Conservation (phyloP, 2,113 vertebrate species). For the Phodopus roborovskii region DNA sequence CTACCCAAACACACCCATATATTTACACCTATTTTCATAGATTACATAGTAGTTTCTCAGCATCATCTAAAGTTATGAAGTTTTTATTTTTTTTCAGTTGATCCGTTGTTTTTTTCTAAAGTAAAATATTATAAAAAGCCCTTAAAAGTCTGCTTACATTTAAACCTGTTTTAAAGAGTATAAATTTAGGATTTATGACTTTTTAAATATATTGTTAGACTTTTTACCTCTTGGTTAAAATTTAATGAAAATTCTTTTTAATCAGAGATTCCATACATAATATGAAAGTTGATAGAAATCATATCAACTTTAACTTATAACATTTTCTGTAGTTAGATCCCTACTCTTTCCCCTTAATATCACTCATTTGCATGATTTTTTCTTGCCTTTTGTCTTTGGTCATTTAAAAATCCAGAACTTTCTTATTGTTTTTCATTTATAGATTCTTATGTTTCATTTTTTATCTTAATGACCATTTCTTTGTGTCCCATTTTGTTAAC, state of each 20-base stretch:
- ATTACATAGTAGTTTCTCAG: background rate
- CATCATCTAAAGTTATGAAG: background rate
- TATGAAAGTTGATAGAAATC: background rate
- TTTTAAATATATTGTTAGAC: background rate
- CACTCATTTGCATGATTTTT: background rate
- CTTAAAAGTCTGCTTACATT: background rate
- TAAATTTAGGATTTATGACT: background rate
- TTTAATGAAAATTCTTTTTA: background rate
- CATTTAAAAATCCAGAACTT: background rate
- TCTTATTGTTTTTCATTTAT: background rate
- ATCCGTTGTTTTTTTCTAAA: background rate
- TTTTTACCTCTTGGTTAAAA: background rate
- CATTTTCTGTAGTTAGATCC: background rate
- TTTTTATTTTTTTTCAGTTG: background rate
- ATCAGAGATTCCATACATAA: background rate
- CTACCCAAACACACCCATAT: background rate
- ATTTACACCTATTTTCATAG: background rate
- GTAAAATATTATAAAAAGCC: background rate
- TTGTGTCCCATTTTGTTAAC: constrained; percentile 14
- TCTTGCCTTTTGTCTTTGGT: background rate
- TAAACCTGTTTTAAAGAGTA: background rate
- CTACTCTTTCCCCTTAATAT: background rate
- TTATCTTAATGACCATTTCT: background rate
- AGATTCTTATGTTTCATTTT: background rate
- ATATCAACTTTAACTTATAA: background rate